Conservation (phyloP, 2,888 invertebrate genomes). For the Sinhomidia bicolor region DNA sequence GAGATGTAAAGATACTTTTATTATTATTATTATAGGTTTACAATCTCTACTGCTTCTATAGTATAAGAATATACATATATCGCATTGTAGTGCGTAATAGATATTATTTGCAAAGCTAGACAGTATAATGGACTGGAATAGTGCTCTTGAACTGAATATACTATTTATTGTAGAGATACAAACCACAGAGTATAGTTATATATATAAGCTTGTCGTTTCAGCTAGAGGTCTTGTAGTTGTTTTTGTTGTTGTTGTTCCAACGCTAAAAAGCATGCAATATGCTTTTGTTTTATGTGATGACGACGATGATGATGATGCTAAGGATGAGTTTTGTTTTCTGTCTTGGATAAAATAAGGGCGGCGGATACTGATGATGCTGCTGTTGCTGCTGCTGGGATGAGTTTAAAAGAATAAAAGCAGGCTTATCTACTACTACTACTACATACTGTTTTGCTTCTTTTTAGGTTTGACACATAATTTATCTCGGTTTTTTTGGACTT, state of each 20-base stretch:
- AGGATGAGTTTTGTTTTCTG: background rate
- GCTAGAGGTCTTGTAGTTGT: background rate
- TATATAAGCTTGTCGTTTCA: background rate
- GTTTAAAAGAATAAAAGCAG: conserved; percentile 21
- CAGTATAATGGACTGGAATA: background rate
- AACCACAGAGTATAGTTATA: too few species aligned
- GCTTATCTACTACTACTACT: conserved; percentile 32
- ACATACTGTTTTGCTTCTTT: conserved; percentile 17
- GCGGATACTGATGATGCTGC: background rate
- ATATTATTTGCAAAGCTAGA: background rate
- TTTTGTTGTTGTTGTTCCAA: background rate
- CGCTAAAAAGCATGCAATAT: background rate
- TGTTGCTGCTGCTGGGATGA: background rate
- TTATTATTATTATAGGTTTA: too few species aligned
- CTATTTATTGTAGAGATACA: background rate
- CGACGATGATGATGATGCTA: background rate
- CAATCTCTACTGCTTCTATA: too few species aligned
- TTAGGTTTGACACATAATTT: conserved; percentile 51
- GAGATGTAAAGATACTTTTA: too few species aligned
- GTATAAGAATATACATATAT: background rate
- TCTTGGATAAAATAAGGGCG: background rate
- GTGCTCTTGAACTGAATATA: conserved; percentile 24
- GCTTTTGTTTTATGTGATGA: background rate
- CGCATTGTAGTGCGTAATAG: background rate
- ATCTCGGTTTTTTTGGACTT: conserved; percentile 7